Conservation (phyloP, 1,140 invertebrate species). For the Drosophila yakuba region DNA sequence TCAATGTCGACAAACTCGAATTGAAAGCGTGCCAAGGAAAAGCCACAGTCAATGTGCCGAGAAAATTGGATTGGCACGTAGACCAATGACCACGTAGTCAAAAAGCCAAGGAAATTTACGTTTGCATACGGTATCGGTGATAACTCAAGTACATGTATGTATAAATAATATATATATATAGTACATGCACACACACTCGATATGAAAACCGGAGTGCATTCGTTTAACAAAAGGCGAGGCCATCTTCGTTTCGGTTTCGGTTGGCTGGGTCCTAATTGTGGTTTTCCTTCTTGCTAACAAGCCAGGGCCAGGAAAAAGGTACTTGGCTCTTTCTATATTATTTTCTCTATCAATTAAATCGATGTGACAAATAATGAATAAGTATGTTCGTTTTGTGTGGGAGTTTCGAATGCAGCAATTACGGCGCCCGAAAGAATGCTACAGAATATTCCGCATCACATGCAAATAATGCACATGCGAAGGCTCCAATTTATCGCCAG, state of each 20-base stretch:
- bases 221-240: conserved; percentile 1
- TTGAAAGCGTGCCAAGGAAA: conserved; percentile 28
- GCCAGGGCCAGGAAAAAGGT: not conserved
- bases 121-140: conserved; percentile 19
- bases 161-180: not conserved
- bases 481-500: too few species aligned
- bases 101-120: conserved; percentile 20
- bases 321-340: not conserved
- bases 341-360: not conserved
- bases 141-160: not conserved
- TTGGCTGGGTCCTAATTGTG: conserved; percentile 4
- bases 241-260: not conserved
- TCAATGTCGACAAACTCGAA: conserved; percentile 63
- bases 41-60: conserved; percentile 22
- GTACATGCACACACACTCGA: too few species aligned
- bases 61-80: conserved; percentile 37
- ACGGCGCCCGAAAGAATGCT: not conserved
- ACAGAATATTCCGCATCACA: too few species aligned
- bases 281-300: not conserved
- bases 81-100: conserved; percentile 33
- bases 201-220: not conserved
- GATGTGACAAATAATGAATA: too few species aligned
- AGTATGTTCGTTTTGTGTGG: not conserved
- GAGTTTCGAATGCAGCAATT: not conserved
- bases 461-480: too few species aligned